Base-by-base conservation (phyloP, 2,888 invertebrate genomes). In the Drosophila imparisetae region DNA sequence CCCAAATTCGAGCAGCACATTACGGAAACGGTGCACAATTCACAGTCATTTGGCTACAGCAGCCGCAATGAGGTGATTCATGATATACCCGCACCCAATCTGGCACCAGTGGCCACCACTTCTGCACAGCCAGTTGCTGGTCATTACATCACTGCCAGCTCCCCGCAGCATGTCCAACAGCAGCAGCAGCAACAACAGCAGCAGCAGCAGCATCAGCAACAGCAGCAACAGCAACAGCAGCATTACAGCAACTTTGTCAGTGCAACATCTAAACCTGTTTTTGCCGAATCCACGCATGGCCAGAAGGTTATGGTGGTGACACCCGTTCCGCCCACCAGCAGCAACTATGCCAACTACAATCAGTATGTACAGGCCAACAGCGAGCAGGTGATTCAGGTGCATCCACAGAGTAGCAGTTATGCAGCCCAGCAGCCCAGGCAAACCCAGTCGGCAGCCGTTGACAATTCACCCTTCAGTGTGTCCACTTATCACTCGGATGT, bases 1-100 rank as follows among this genome's bases (percentile, higher is more conserved):
- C 95, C 97, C 8, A 96, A 96, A 93, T 95, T 95, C 78, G 97
- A 97, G 92, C 96, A 97, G 81, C 97, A 97, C 82, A 94, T 96
- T 74, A 95, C 96, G 18, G 94, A 95, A 63, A 92, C 92, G 0
- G 74, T 92, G 1, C 89, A 81, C 61, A 90, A 86, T 73, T 84
- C 80, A 2, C 81, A 86, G 61, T 83, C 89, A 75, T 80, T 64
- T 79, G 91, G 67, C 66, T 91, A 80, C 83, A 91, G 78, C 77
- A 81, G 65, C 67, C 78, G 80, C 32, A 92, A 90, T 59, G 92
- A 92, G 66, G 93, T 92, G 0, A 92, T 93, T 21, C 93, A 93
- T 59, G 92, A 92, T 54, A 90, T 93, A 24, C 93, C 93, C 5
- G 92, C 93, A 10, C 93, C 93, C 8, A 92, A 93, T 73, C 67